These are phyloP conservation scores for Enteromius treurensis DNA, from an alignment of 2,797 vertebrate genomes.

Conservation along the genomic window DNA sequence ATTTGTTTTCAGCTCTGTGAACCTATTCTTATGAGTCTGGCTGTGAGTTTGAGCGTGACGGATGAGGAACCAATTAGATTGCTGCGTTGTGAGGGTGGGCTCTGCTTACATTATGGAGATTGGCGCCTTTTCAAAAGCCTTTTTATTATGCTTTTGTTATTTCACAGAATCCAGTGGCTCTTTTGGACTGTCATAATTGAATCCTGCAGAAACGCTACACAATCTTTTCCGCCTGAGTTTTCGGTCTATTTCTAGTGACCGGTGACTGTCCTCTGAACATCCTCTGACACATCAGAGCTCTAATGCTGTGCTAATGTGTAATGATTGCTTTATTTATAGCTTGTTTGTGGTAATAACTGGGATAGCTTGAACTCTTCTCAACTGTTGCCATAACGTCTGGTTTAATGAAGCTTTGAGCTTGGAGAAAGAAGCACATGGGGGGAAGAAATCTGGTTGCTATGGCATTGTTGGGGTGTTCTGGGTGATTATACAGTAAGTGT, in stretches of 20 bases:
- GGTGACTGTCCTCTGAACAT: background rate
- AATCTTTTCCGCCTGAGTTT: background rate
- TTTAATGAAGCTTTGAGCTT: constrained; percentile 27
- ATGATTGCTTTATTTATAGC: constrained; percentile 71
- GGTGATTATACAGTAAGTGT: background rate
- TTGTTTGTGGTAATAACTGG: constrained; percentile 55
- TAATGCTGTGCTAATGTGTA: constrained; percentile 61
- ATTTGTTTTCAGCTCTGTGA: constrained; percentile 35
- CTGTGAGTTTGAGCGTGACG: constrained; percentile 18
- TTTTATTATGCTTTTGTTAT: constrained; percentile 7
- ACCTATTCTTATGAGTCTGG: constrained; percentile 38
- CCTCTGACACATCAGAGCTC: constrained; percentile 20
- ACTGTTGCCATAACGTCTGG: constrained; percentile 62
- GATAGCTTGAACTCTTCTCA: constrained; percentile 59
- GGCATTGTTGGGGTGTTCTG: background rate
- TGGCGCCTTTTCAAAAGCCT: constrained; percentile 2
- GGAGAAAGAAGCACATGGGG: background rate
- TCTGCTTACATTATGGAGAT: constrained; percentile 49
- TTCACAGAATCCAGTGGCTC: background rate
- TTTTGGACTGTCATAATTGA: constrained; percentile 31
- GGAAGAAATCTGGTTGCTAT: background rate
- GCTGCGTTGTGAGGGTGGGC: constrained; percentile 48
- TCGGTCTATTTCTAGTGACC: constrained; percentile 24
- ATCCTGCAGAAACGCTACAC: background rate
- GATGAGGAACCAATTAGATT: constrained; percentile 65